Conservation (phyloP, 64 coral and sea anemone genomes). For the Dendrophyllia cribrosa region DNA sequence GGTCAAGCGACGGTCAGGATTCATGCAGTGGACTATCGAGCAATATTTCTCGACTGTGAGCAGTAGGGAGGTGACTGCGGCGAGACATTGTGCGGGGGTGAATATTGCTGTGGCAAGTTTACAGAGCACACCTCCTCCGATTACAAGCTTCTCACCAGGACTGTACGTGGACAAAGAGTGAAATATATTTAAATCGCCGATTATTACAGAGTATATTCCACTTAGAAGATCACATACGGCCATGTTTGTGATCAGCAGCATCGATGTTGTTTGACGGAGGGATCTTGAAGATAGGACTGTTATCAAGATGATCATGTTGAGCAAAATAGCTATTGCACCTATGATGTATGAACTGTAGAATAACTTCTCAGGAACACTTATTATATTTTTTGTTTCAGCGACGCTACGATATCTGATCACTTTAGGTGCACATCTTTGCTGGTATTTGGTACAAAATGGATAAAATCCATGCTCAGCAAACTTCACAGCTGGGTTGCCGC, state of each 20-base stretch:
- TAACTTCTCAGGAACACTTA: conserved; percentile 32
- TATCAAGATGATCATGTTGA: conserved; percentile 40
- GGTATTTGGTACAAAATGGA: neutral
- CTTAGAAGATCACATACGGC: conserved; percentile 42
- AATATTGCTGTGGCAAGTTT: conserved; percentile 31
- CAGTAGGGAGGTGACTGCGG: conserved; percentile 45
- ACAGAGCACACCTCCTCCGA: neutral
- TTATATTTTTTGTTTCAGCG: neutral
- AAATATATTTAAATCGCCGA: conserved; percentile 62
- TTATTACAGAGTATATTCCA: conserved; percentile 54
- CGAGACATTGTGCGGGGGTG: conserved; percentile 33
- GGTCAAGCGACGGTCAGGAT: conserved; percentile 45
- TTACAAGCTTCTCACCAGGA: neutral
- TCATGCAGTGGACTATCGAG: conserved; percentile 69
- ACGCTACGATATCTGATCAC: too few species aligned
- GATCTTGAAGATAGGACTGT: conserved; percentile 23
- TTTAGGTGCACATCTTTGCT: neutral
- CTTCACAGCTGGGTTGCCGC: neutral
- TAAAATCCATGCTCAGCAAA: conserved; percentile 31
- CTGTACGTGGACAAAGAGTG: neutral
- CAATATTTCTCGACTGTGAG: conserved; percentile 61
- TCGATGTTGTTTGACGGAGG: conserved; percentile 51
- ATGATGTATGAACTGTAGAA: conserved; percentile 50
- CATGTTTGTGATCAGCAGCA: conserved; percentile 67
- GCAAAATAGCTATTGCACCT: conserved; percentile 32